Evolutionary conservation across 1,140 invertebrate species (phyloP).

Genomic region (Brachionus calyciflorus): DNA sequence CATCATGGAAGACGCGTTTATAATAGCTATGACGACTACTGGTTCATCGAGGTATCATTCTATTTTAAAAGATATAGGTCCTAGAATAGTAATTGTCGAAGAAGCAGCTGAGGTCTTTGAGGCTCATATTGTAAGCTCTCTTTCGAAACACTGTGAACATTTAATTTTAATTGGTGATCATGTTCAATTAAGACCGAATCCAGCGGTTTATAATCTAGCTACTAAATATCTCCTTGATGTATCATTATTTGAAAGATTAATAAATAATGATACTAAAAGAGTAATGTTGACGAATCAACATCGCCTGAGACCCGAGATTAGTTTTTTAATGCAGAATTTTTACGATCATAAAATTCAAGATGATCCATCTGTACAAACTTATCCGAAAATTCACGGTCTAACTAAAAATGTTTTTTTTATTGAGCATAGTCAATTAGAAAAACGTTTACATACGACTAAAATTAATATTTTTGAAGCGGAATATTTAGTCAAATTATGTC

Average conservation of each 20-base stretch:
- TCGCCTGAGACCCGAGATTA: slow-evolving; percentile 57
- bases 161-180: slow-evolving; percentile 59
- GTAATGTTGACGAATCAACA: slow-evolving; percentile 52
- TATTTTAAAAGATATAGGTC: slow-evolving; percentile 58
- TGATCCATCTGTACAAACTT: slow-evolving; percentile 51
- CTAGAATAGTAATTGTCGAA: slow-evolving; percentile 49
- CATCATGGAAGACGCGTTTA: slow-evolving; percentile 42
- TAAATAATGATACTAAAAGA: slow-evolving; percentile 65
- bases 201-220: slow-evolving; percentile 65
- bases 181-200: slow-evolving; percentile 70
- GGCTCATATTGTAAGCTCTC: slow-evolving; percentile 47
- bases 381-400: slow-evolving; percentile 55
- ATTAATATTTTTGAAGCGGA: slow-evolving; percentile 56
- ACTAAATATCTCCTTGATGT: slow-evolving; percentile 67
- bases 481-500: slow-evolving; percentile 53
- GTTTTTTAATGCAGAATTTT: slow-evolving; percentile 48
- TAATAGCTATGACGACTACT: slow-evolving; percentile 73
- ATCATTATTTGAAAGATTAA: slow-evolving; percentile 73
- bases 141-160: slow-evolving; percentile 48
- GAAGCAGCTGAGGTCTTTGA: slow-evolving; percentile 50
- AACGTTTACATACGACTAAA: slow-evolving; percentile 51
- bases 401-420: slow-evolving; percentile 58
- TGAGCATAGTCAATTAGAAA: slow-evolving; percentile 54
- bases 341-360: slow-evolving; percentile 51
- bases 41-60: slow-evolving; percentile 68